Evolutionary conservation across 2,888 invertebrate species (phyloP).

Genomic region (Serrognathus titanus): DNA sequence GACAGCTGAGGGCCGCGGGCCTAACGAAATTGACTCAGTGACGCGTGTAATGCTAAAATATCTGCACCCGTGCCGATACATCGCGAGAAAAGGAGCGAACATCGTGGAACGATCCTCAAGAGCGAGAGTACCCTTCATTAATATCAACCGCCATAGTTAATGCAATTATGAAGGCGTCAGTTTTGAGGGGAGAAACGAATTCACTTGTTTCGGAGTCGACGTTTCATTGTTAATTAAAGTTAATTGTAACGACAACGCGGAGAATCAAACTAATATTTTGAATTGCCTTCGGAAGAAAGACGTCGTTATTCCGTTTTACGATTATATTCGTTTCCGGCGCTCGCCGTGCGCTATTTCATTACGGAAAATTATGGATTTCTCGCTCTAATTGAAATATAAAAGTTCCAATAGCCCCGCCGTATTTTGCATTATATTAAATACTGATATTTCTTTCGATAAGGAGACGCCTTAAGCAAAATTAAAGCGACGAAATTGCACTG

Average conservation of each 20-base stretch:
- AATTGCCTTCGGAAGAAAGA: conserved; percentile 15
- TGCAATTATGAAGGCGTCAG: conserved; percentile 27
- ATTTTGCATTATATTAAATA: too few relatives aligned
- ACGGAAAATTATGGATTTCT: too few relatives aligned
- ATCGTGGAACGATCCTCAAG: neutral
- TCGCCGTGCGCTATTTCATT: too few relatives aligned
- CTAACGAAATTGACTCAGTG: conserved; percentile 39
- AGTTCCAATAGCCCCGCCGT: too few relatives aligned
- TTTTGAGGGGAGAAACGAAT: conserved; percentile 24
- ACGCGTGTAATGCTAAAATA: conserved; percentile 38
- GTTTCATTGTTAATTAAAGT: conserved; percentile 35
- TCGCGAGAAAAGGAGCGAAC: conserved; percentile 19
- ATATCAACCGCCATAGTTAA: conserved; percentile 22
- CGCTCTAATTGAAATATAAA: too few relatives aligned
- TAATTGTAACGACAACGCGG: conserved; percentile 34
- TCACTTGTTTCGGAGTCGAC: conserved; percentile 31
- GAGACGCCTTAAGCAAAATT: too few relatives aligned
- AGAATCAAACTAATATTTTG: conserved; percentile 32
- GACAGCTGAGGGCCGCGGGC: conserved; percentile 35
- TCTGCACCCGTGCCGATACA: conserved; percentile 22
- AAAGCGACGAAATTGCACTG: too few relatives aligned
- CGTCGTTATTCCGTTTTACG: neutral
- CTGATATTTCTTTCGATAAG: too few relatives aligned
- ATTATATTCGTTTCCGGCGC: neutral
- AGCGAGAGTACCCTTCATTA: conserved; percentile 22